These are phyloP conservation scores for Takifugu bimaculatus DNA, from an alignment of 2,113 vertebrate species.

Conservation along the genomic window DNA sequence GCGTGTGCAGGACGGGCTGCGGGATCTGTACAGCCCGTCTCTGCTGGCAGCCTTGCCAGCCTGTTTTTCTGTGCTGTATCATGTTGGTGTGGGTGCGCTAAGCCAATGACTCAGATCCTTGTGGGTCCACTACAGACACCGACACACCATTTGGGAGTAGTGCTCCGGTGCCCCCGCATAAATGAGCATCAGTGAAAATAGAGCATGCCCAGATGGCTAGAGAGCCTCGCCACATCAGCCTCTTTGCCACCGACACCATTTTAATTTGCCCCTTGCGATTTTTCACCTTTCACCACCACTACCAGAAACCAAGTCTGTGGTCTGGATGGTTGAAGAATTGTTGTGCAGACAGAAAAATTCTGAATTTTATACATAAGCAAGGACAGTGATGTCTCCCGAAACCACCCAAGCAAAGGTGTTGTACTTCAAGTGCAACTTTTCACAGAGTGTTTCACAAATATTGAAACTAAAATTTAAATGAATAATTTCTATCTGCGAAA, in stretches of 20 bases:
- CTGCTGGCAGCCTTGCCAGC: slow-evolving; percentile 41
- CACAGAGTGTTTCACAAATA: background rate
- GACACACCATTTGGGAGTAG: slow-evolving; percentile 56
- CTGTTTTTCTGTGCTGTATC: slow-evolving; percentile 55
- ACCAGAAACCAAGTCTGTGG: no score
- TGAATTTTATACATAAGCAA: slow-evolving; percentile 14
- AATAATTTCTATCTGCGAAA: background rate
- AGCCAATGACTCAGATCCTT: slow-evolving; percentile 64
- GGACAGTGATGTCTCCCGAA: slow-evolving; percentile 34
- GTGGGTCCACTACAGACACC: slow-evolving; percentile 63
- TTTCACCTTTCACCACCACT: slow-evolving; percentile 44
- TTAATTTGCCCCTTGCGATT: slow-evolving; percentile 27
- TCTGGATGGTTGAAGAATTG: slow-evolving; percentile 29
- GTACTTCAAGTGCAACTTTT: slow-evolving; percentile 11
- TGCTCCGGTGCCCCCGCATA: slow-evolving; percentile 49
- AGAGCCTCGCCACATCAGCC: slow-evolving; percentile 46
- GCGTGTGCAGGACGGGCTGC: slow-evolving; percentile 18
- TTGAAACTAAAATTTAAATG: slow-evolving; percentile 4
- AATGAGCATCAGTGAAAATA: slow-evolving; percentile 61
- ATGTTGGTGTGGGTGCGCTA: slow-evolving; percentile 48
- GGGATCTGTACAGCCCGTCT: slow-evolving; percentile 38
- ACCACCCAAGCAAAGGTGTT: slow-evolving; percentile 15
- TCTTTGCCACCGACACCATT: slow-evolving; percentile 29
- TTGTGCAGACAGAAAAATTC: slow-evolving; percentile 25
- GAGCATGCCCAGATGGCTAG: slow-evolving; percentile 58